Percentiles rank a stretch among this genome's conserved stretches.
phyloP scores from a whole-genome alignment of 2,888 invertebrate species.

The Schizaphis graminum region DNA sequence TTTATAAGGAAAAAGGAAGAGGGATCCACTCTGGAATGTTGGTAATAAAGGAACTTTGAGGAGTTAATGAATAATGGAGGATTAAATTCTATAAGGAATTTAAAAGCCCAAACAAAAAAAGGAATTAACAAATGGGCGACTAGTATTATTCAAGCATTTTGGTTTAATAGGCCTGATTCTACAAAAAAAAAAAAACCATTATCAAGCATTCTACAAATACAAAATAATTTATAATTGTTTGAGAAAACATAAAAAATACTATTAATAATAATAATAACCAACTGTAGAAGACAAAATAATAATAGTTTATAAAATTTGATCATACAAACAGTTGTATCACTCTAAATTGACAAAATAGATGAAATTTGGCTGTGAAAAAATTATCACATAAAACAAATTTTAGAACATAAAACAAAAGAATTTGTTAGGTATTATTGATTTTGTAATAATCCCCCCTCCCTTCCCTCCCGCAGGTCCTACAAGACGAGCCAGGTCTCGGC shows the following conservation, averaged over 20 bases:
- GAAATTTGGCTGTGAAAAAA: slow-evolving; percentile 59
- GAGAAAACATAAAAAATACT: background rate
- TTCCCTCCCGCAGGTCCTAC: slow-evolving; percentile 43
- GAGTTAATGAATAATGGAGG: slow-evolving; percentile 56
- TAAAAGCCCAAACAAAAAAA: slow-evolving; percentile 44
- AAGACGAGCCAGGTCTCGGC: slow-evolving; percentile 41
- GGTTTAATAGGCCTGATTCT: slow-evolving; percentile 36
- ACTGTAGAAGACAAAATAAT: slow-evolving; percentile 59
- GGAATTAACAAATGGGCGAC: slow-evolving; percentile 54
- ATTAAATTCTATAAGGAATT: slow-evolving; percentile 51
- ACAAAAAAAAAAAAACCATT: slow-evolving; percentile 24
- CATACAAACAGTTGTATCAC: slow-evolving; percentile 48
- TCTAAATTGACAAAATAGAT: slow-evolving; percentile 56
- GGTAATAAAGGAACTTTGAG: slow-evolving; percentile 64
- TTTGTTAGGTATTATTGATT: slow-evolving; percentile 56
- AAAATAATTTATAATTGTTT: slow-evolving; percentile 30
- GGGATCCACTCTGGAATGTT: slow-evolving; percentile 65
- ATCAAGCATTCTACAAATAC: slow-evolving; percentile 53
- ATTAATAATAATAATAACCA: slow-evolving; percentile 33
- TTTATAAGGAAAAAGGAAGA: slow-evolving; percentile 65
- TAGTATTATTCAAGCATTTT: slow-evolving; percentile 63
- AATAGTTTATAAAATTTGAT: slow-evolving; percentile 57
- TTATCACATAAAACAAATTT: slow-evolving; percentile 61
- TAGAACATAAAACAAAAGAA: slow-evolving; percentile 54
- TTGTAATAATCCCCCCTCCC: slow-evolving; percentile 58